Percentiles rank a stretch among this genome's conserved stretches.
Evolutionary conservation across 1,140 invertebrate species (phyloP).

Genomic region (Batillaria attramentaria): DNA sequence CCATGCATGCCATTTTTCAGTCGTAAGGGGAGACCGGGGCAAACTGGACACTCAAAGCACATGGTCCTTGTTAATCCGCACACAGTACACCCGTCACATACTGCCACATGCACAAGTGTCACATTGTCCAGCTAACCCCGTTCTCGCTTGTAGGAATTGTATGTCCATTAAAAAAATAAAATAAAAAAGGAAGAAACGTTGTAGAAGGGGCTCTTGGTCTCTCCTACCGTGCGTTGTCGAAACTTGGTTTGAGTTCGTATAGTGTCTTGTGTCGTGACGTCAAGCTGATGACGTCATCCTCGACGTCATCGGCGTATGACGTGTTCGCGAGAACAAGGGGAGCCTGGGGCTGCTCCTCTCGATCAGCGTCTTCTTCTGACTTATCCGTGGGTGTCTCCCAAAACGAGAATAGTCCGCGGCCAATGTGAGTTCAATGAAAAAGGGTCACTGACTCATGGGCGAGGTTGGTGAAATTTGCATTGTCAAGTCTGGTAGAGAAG

Average conservation of each 20-base stretch:
- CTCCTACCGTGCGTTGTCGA: neutral
- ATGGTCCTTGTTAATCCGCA: neutral
- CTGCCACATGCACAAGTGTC: too few relatives aligned
- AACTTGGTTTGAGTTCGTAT: neutral
- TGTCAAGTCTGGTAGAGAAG: too few relatives aligned
- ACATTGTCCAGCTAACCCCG: too few relatives aligned
- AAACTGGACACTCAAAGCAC: neutral
- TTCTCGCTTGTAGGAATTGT: too few relatives aligned
- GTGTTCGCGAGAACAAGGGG: constrained; percentile 13
- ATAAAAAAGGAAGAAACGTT: too few relatives aligned
- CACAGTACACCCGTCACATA: neutral
- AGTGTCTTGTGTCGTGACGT: neutral
- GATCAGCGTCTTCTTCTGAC: too few relatives aligned
- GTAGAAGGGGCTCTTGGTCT: too few relatives aligned
- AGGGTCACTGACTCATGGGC: too few relatives aligned
- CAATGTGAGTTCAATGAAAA: too few relatives aligned
- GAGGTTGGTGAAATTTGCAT: too few relatives aligned
- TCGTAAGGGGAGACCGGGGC: neutral
- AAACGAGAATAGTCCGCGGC: too few relatives aligned
- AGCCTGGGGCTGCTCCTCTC: constrained; percentile 2
- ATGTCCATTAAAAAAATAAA: constrained; percentile 1
- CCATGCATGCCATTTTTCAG: constrained; percentile 23
- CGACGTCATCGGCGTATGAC: constrained; percentile 17
- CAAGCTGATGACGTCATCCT: neutral
- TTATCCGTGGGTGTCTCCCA: too few relatives aligned